These are phyloP conservation scores for Listrodromus nycthemerus DNA, from an alignment of 2,888 invertebrate species.

Conservation along the genomic window DNA sequence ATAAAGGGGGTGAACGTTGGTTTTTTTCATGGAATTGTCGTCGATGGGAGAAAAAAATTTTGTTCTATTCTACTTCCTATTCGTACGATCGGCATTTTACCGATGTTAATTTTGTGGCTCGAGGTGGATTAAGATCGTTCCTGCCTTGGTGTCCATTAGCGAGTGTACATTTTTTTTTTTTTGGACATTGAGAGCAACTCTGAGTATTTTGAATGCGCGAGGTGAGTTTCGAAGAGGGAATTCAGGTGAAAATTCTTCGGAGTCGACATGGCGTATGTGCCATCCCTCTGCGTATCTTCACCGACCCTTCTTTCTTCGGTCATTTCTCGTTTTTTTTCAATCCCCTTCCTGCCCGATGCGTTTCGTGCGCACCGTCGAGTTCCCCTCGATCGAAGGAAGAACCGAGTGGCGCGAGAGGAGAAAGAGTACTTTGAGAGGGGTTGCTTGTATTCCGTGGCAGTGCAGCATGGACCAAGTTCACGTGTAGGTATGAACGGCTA, in stretches of 20 bases:
- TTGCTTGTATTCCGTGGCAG: slow-evolving; percentile 13
- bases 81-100: too few relatives aligned
- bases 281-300: slow-evolving; percentile 50
- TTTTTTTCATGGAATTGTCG: not conserved
- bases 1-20: not conserved
- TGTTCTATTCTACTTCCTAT: too few relatives aligned
- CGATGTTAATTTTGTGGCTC: too few relatives aligned
- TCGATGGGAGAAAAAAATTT: too few relatives aligned
- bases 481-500: slow-evolving; percentile 37
- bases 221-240: slow-evolving; percentile 29
- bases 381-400: slow-evolving; percentile 42
- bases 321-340: slow-evolving; percentile 7
- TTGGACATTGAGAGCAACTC: not conserved
- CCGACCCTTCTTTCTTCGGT: slow-evolving; percentile 44
- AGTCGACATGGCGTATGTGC: slow-evolving; percentile 21
- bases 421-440: slow-evolving; percentile 52
- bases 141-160: too few relatives aligned
- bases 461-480: slow-evolving; percentile 48
- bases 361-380: slow-evolving; percentile 45
- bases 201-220: slow-evolving; percentile 10
- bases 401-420: slow-evolving; percentile 62
- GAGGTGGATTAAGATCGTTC: too few relatives aligned
- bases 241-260: slow-evolving; percentile 36
- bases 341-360: slow-evolving; percentile 19
- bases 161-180: not conserved